Evolutionary conservation across 2,888 invertebrate species (phyloP).

Genomic region (Drosophila subsilvestris): DNA sequence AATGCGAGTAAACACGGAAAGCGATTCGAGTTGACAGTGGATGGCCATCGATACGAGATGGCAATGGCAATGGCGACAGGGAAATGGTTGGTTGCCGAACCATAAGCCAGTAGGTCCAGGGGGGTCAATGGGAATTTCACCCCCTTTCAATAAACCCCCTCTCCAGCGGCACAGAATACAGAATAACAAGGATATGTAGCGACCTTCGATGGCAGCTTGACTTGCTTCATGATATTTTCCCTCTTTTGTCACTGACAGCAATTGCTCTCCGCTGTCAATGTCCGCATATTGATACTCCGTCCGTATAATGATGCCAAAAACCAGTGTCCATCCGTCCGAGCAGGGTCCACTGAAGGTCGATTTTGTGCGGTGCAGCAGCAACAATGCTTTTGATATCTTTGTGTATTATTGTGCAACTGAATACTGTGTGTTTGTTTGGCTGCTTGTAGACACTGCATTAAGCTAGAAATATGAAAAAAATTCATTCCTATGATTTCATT

Average conservation of each 20-base stretch:
- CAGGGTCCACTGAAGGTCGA: slow-evolving; percentile 2
- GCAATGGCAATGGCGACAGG: slow-evolving; percentile 11
- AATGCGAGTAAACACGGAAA: slow-evolving; percentile 50
- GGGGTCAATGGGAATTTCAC: slow-evolving; percentile 40
- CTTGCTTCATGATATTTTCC: slow-evolving; percentile 51
- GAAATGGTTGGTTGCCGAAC: not conserved
- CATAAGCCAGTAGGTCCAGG: slow-evolving; percentile 27
- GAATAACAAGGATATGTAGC: slow-evolving; percentile 27
- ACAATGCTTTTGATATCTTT: slow-evolving; percentile 4
- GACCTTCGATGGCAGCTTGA: slow-evolving; percentile 36
- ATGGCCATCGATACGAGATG: slow-evolving; percentile 28
- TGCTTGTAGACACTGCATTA: slow-evolving; percentile 3
- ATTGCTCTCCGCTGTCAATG: slow-evolving; percentile 41
- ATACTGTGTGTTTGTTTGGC: not conserved
- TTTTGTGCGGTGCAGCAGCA: slow-evolving; percentile 18
- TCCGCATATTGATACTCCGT: slow-evolving; percentile 24
- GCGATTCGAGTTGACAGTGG: slow-evolving; percentile 37
- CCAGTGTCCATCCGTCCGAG: slow-evolving; percentile 10
- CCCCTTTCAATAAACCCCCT: slow-evolving; percentile 42
- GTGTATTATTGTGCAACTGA: slow-evolving; percentile 2
- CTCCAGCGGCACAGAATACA: slow-evolving; percentile 17
- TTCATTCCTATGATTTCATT: too few relatives aligned
- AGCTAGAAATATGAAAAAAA: not conserved
- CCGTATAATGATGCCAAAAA: slow-evolving; percentile 23
- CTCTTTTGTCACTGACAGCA: slow-evolving; percentile 52